Percentiles rank a stretch among this genome's conserved stretches.
phyloP scores from a whole-genome alignment of 2,888 invertebrate genomes.

The Danaus chrysippus region DNA sequence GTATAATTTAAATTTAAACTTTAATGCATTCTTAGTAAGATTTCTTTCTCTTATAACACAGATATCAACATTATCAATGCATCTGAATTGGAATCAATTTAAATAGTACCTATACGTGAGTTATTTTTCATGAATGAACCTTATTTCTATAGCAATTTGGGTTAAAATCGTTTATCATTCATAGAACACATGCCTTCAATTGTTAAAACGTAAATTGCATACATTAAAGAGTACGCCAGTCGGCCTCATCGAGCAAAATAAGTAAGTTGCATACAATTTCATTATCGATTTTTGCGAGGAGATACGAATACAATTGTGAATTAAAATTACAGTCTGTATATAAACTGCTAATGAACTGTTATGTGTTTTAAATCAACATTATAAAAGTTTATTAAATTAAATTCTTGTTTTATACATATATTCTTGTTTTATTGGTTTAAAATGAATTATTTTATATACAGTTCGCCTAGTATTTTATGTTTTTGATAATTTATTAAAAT shows the following conservation, averaged over 20 bases:
- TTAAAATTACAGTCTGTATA: too few species aligned
- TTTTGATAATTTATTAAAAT: too few species aligned
- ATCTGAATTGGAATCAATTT: not conserved
- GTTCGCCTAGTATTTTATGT: too few species aligned
- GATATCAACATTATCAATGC: not conserved
- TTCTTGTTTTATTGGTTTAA: too few species aligned
- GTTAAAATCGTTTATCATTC: not conserved
- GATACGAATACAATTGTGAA: not conserved
- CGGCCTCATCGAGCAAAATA: conserved; percentile 2
- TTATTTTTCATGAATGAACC: not conserved
- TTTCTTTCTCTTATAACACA: too few species aligned
- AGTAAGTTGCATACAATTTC: not conserved
- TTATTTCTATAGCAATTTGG: not conserved
- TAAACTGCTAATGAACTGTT: too few species aligned
- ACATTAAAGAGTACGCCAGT: conserved; percentile 3
- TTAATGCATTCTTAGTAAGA: too few species aligned
- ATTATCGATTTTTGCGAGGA: not conserved
- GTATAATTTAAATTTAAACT: too few species aligned
- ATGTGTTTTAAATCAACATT: too few species aligned
- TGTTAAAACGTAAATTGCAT: conserved; percentile 2
- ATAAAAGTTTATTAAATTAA: too few species aligned
- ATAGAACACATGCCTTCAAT: not conserved
- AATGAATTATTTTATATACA: too few species aligned
- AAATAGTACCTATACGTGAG: not conserved
- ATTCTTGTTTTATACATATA: too few species aligned